Evolutionary conservation across 2,797 vertebrate species (phyloP), one percentile per base, ranked within the genome.

Genomic region (Thaleichthys pacificus): DNA sequence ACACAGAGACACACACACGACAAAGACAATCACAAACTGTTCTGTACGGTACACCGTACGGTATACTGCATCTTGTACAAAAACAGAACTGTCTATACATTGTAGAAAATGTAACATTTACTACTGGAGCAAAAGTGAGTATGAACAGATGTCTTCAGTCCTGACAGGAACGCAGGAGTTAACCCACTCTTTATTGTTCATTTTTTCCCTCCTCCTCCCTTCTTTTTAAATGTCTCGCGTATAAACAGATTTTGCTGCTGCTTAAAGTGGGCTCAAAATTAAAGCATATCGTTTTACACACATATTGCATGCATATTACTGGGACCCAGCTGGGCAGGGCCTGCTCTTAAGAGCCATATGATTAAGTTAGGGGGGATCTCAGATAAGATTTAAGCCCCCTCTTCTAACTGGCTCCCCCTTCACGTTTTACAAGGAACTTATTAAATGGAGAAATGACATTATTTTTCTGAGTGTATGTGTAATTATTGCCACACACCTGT

Each of bases 311-410:
- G 95, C 95, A 96, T 98, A 98, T 97, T 97, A 98, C 93, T 1
- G 90, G 95, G 96, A 88, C 96, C 94, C 97, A 98, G 97, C 97
- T 99, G 97, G 94, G 94, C 93, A 92, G 91, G 91, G 91, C 93
- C 94, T 95, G 93, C 96, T 97, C 96, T 97, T 97, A 98, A 98
- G 96, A 98, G 97, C 97, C 95, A 95, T 96, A 95, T 97, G 97
- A 99, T 99, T 98, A 96, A 97, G 96, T 99, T 98, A 99, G 96
- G 95, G 90, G 89, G 93, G 94, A 93, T 96, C 97, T 96, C 97
- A 93, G 95, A 96, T 97, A 96, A 92, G 91, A 97, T 96, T 95
- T 86, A 84, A 89, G 93, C 93, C 88, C 94, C 82, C 86, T 88
- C 89, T 91, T 93, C 77, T 76, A 68, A 47, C 54, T 57, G 67